A percentile compares a stretch with the other conserved stretches of the same genome.
Evolutionary conservation across 2,797 vertebrate genomes (phyloP).

Genomic region (Liparis tanakae): DNA sequence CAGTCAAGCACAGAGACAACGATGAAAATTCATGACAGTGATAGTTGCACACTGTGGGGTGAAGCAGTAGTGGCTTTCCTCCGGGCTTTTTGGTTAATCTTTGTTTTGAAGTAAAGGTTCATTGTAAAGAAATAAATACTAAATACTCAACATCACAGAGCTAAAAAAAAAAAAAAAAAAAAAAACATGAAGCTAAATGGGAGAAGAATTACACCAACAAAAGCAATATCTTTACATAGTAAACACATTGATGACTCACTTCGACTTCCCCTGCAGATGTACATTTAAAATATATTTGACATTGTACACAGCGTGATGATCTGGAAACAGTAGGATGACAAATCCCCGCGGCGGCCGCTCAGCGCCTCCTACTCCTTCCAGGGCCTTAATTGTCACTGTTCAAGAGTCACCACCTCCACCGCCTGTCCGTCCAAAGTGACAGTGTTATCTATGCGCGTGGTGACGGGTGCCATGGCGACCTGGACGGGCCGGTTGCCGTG

Average conservation of each 20-base stretch:
- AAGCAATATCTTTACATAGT: slow-evolving; percentile 79
- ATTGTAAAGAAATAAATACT: slow-evolving; percentile 80
- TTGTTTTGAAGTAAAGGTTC: slow-evolving; percentile 67
- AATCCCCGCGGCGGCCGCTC: slow-evolving; percentile 56
- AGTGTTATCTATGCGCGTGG: slow-evolving; percentile 93
- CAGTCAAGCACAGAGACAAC: slow-evolving; percentile 21
- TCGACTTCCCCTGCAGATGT: slow-evolving; percentile 72
- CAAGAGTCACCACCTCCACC: slow-evolving; percentile 96
- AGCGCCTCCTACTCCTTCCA: slow-evolving; percentile 57
- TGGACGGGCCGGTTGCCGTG: slow-evolving; percentile 96
- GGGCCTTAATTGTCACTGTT: slow-evolving; percentile 86
- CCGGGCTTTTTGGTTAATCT: slow-evolving; percentile 75
- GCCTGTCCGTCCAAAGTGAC: slow-evolving; percentile 97
- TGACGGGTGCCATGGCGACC: slow-evolving; percentile 96
- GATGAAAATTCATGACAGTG: slow-evolving; percentile 33
- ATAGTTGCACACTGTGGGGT: slow-evolving; percentile 38
- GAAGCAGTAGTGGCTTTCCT: slow-evolving; percentile 67
- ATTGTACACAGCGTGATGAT: slow-evolving; percentile 71
- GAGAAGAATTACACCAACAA: slow-evolving; percentile 49
- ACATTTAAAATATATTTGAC: slow-evolving; percentile 79
- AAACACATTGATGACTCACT: slow-evolving; percentile 74
- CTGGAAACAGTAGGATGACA: slow-evolving; percentile 61
- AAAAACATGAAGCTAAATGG: slow-evolving; percentile 38
- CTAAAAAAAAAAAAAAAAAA: slow-evolving; percentile 12
- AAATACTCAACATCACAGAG: slow-evolving; percentile 72